A percentile compares a stretch with the other conserved stretches of the same genome.
Evolutionary conservation across 2,797 vertebrate species (phyloP).

Genomic region (Coluber constrictor): DNA sequence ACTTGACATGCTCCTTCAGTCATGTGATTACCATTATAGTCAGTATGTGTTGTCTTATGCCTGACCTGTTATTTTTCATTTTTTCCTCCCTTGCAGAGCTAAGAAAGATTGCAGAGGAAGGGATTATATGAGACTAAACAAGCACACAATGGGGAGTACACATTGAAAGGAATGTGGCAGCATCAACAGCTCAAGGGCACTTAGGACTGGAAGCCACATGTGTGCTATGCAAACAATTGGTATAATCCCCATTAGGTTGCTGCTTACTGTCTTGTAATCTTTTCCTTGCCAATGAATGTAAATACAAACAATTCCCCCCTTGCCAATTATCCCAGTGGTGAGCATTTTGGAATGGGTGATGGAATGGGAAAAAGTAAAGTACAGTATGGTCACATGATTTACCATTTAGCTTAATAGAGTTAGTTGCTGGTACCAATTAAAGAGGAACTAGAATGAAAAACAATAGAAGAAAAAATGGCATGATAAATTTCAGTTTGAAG

Average conservation of each 20-base stretch:
- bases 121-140: not conserved
- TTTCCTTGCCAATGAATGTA: not conserved
- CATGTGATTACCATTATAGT: not conserved
- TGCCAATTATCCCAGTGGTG: not conserved
- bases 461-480: not conserved
- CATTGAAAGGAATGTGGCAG: not conserved
- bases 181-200: not conserved
- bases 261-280: not conserved
- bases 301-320: not conserved
- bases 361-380: not conserved
- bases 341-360: not conserved
- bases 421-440: not conserved
- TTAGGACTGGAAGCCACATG: not conserved
- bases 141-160: not conserved
- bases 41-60: not conserved
- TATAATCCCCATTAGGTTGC: not conserved
- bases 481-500: not conserved
- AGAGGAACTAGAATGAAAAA: not conserved
- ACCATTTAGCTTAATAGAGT: not conserved
- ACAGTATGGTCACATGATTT: not conserved
- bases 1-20: not conserved
- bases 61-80: not conserved
- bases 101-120: not conserved
- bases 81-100: not conserved
- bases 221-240: not conserved